Percentiles rank a stretch among this genome's conserved stretches.
Evolutionary conservation across 2,888 invertebrate genomes (phyloP).

Genomic region (Dinocampus coccinellae): DNA sequence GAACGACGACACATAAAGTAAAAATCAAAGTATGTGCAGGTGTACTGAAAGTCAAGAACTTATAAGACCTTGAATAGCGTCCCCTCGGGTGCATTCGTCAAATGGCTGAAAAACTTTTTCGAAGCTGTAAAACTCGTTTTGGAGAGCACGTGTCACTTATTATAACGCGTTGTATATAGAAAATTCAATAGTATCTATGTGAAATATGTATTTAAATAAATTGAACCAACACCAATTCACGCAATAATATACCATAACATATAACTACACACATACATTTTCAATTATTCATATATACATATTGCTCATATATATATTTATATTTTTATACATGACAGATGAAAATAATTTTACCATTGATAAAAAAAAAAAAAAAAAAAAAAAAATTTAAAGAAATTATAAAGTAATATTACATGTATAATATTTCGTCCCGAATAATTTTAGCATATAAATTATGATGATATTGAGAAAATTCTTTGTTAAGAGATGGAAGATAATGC

Average conservation of each 20-base stretch:
- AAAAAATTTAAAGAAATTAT: no score
- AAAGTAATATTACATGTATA: no score
- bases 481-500: not conserved
- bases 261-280: not conserved
- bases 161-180: conserved; percentile 49
- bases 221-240: not conserved
- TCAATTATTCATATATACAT: not conserved
- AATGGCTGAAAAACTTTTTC: conserved; percentile 54
- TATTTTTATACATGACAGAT: no score
- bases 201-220: not conserved
- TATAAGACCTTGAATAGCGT: conserved; percentile 52
- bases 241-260: no score
- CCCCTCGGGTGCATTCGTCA: conserved; percentile 38
- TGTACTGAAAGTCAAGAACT: conserved; percentile 59
- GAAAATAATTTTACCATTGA: no score
- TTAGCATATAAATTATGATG: not conserved
- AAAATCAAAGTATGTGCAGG: conserved; percentile 48
- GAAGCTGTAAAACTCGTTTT: conserved; percentile 60
- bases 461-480: no score
- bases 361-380: not conserved
- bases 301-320: no score
- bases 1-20: not conserved
- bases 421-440: not conserved
- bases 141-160: conserved; percentile 59
- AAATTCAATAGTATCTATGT: not conserved